These are phyloP conservation scores for Crotalus helleri DNA, from an alignment of 2,113 vertebrate species.

Conservation along the genomic window DNA sequence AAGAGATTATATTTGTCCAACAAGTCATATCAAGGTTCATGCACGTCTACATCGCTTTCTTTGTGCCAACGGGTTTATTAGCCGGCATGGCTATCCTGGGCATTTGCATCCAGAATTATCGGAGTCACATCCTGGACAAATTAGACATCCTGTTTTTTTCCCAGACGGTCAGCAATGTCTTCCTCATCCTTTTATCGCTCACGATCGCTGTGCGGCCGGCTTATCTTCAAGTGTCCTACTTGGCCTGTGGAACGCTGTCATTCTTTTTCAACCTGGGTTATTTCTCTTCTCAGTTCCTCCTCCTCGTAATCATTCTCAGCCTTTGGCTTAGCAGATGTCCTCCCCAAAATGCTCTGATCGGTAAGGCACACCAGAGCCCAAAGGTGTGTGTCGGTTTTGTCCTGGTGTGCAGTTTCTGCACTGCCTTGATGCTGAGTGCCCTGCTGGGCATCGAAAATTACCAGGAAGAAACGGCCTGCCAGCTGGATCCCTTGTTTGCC, in stretches of 20 bases:
- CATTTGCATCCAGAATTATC: slow-evolving; percentile 65
- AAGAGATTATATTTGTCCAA: slow-evolving; percentile 60
- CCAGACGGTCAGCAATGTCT: slow-evolving; percentile 69
- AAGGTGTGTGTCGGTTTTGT: slow-evolving; percentile 44
- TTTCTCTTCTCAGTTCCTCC: slow-evolving; percentile 64
- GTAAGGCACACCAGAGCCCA: slow-evolving; percentile 25
- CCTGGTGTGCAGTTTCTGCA: slow-evolving; percentile 48
- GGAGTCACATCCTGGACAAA: slow-evolving; percentile 45
- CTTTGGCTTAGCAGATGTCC: slow-evolving; percentile 53
- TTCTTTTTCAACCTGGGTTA: slow-evolving; percentile 73
- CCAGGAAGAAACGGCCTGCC: slow-evolving; percentile 47
- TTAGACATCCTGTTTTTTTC: slow-evolving; percentile 66
- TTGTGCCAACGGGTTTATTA: slow-evolving; percentile 65
- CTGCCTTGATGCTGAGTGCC: slow-evolving; percentile 57
- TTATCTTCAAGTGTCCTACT: slow-evolving; percentile 59
- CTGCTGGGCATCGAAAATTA: slow-evolving; percentile 59
- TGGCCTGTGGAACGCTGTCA: slow-evolving; percentile 69
- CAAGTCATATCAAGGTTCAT: slow-evolving; percentile 68
- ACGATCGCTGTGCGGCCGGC: slow-evolving; percentile 65
- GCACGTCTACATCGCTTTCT: slow-evolving; percentile 66
- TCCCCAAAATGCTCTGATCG: not conserved
- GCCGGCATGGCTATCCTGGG: slow-evolving; percentile 66
- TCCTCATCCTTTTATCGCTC: slow-evolving; percentile 74
- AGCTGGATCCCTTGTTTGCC: slow-evolving; percentile 62
- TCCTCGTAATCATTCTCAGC: slow-evolving; percentile 57